Evolutionary conservation across 2,113 vertebrate species (phyloP).

Genomic region (Muntiacus muntjak): DNA sequence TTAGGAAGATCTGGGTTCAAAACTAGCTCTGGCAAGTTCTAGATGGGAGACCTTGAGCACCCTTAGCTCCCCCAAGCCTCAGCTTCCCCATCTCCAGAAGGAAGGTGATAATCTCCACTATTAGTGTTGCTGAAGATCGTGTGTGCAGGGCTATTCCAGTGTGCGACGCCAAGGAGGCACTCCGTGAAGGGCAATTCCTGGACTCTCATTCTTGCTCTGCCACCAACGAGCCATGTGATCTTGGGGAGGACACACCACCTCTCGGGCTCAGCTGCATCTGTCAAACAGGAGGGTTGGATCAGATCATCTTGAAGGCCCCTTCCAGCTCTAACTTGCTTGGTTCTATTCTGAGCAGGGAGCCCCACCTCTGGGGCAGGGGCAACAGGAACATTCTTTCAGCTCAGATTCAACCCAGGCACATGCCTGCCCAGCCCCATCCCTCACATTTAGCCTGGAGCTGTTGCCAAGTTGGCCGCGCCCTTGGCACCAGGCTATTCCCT

Average conservation of each 20-base stretch:
- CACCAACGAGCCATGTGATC: not conserved
- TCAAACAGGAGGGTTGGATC: conserved; percentile 21
- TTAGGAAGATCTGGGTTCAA: not conserved
- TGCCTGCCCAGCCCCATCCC: conserved; percentile 59
- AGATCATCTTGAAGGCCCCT: conserved; percentile 31
- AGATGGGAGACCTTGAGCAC: not conserved
- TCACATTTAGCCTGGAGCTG: conserved; percentile 55
- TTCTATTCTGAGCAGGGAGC: conserved; percentile 69
- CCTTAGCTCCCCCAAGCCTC: not conserved
- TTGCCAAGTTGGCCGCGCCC: conserved; percentile 48
- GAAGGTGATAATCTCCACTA: not conserved
- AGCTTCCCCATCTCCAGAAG: not conserved
- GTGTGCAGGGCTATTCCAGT: not conserved
- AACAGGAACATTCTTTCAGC: conserved; percentile 53
- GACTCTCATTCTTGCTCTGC: not conserved
- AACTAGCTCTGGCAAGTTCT: not conserved
- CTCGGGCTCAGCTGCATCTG: conserved; percentile 36
- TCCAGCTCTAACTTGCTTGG: conserved; percentile 68
- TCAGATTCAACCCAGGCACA: conserved; percentile 56
- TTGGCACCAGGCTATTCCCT: conserved; percentile 20
- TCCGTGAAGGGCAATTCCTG: not conserved
- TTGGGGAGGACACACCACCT: not conserved
- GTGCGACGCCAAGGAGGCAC: not conserved
- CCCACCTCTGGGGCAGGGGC: conserved; percentile 65
- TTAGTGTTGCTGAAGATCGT: not conserved